A percentile compares a stretch with the other conserved stretches of the same genome.
phyloP scores from a whole-genome alignment of 2,888 invertebrate species.

The Scaptomyza parva region DNA sequence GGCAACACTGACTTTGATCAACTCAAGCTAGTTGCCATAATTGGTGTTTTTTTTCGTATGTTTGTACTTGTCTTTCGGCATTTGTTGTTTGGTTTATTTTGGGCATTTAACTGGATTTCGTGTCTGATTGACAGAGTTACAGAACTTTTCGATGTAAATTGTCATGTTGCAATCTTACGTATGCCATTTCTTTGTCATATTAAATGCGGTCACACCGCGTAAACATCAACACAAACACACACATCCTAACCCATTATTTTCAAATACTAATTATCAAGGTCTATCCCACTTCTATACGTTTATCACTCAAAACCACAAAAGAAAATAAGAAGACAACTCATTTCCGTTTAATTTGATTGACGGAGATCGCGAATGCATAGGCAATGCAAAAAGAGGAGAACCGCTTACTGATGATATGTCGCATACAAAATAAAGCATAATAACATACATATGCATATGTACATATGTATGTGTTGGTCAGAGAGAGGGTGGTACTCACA shows the following conservation, averaged over 20 bases:
- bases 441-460: conserved; percentile 9
- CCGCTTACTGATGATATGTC: conserved; percentile 39
- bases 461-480: not conserved
- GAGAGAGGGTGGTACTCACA: conserved; percentile 63
- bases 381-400: conserved; percentile 33
- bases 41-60: conserved; percentile 32
- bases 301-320: conserved; percentile 35
- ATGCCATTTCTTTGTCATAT: not conserved
- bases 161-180: conserved; percentile 20
- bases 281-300: conserved; percentile 25
- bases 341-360: conserved; percentile 36
- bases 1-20: conserved; percentile 24
- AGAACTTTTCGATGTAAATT: conserved; percentile 39
- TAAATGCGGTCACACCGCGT: conserved; percentile 9
- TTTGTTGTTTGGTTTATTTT: conserved; percentile 31
- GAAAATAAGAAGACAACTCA: conserved; percentile 3
- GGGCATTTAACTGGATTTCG: conserved; percentile 39
- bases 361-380: conserved; percentile 43
- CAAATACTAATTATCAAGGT: conserved; percentile 13
- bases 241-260: conserved; percentile 1
- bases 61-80: conserved; percentile 18
- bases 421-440: conserved; percentile 30
- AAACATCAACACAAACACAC: conserved; percentile 1
- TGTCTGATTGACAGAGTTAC: conserved; percentile 28
- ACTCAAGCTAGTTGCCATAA: conserved; percentile 58